phyloP scores from a whole-genome alignment of 2,888 invertebrate genomes.

The Melieria crassipennis region DNA sequence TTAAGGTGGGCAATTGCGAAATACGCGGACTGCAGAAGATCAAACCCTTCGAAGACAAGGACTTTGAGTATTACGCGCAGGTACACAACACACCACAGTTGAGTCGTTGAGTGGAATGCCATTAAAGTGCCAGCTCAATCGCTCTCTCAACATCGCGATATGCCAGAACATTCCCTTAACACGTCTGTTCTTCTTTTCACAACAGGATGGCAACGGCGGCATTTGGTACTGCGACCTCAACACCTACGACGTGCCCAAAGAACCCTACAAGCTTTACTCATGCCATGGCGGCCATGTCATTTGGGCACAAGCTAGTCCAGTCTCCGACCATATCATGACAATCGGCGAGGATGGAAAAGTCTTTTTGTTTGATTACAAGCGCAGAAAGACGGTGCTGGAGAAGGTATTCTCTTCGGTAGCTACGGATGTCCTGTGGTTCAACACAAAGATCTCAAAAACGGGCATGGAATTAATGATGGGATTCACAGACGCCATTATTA shows the following conservation, averaged over 20 bases:
- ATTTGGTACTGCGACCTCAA: constrained; percentile 79
- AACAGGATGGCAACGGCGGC: constrained; percentile 85
- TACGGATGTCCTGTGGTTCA: constrained; percentile 76
- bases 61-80: constrained; percentile 77
- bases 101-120: no score
- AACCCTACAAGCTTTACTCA: constrained; percentile 69
- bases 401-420: constrained; percentile 71
- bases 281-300: constrained; percentile 82
- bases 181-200: neutral
- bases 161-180: neutral
- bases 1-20: constrained; percentile 69
- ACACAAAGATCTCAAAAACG: constrained; percentile 71
- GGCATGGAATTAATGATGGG: constrained; percentile 76
- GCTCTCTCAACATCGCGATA: no score
- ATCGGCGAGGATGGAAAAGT: constrained; percentile 79
- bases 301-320: constrained; percentile 76
- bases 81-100: constrained; percentile 64
- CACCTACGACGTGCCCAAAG: constrained; percentile 65
- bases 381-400: constrained; percentile 70
- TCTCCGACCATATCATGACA: constrained; percentile 76
- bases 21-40: constrained; percentile 59
- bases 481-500: constrained; percentile 77
- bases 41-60: constrained; percentile 64
- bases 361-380: constrained; percentile 76
- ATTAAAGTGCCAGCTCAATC: neutral